phyloP scores from a whole-genome alignment of 2,113 vertebrate genomes.

The Eolophus roseicapilla region DNA sequence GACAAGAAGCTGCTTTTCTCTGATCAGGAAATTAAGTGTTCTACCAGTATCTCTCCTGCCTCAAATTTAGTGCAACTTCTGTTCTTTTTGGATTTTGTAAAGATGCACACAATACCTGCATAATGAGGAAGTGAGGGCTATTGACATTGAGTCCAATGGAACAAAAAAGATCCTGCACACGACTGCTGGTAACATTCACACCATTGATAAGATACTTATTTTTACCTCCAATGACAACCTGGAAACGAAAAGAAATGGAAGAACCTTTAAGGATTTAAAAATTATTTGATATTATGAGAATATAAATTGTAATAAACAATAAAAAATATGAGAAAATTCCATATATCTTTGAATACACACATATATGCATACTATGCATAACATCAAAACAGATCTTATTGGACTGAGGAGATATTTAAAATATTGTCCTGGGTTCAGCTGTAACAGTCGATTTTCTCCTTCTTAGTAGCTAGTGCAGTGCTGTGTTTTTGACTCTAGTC shows the following conservation, averaged over 20 bases:
- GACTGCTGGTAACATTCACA: constrained; percentile 83
- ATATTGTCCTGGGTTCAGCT: neutral
- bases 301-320: neutral
- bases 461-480: neutral
- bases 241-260: neutral
- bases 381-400: neutral
- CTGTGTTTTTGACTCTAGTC: neutral
- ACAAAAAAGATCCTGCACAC: constrained; percentile 95
- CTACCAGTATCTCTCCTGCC: neutral
- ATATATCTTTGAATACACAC: neutral
- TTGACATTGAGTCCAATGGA: constrained; percentile 96
- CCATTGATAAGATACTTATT: constrained; percentile 97
- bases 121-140: constrained; percentile 98
- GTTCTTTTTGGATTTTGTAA: neutral
- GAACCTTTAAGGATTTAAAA: neutral
- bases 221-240: constrained; percentile 88
- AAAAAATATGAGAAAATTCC: neutral
- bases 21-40: neutral
- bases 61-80: neutral
- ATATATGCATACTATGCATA: neutral
- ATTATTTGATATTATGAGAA: neutral
- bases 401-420: neutral
- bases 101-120: constrained; percentile 84
- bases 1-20: neutral
- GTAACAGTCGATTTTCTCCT: neutral